Percentiles rank a stretch among this genome's conserved stretches.
Evolutionary conservation across 1,140 invertebrate genomes (phyloP).

Genomic region (Antheraea mylitta): DNA sequence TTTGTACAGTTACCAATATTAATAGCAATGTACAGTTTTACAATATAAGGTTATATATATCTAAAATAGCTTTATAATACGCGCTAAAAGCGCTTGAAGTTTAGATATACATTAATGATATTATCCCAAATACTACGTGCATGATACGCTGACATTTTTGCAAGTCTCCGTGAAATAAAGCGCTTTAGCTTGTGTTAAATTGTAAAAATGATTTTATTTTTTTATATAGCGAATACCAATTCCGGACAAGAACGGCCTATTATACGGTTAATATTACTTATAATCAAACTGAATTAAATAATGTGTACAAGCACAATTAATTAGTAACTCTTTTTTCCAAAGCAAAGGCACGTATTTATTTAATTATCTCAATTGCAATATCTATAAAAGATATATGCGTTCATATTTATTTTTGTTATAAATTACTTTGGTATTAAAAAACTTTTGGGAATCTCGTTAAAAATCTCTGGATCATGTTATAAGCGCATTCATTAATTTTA

Average conservation of each 20-base stretch:
- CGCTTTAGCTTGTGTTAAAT: background rate
- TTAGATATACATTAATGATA: background rate
- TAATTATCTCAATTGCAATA: background rate
- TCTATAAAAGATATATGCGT: background rate
- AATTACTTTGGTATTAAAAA: background rate
- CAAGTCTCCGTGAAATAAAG: background rate
- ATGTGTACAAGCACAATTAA: too few relatives aligned
- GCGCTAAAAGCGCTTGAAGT: slow-evolving; percentile 19
- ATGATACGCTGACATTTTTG: background rate
- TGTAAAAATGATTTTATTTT: too few relatives aligned
- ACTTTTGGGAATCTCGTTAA: background rate
- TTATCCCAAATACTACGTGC: background rate
- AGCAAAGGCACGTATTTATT: too few relatives aligned
- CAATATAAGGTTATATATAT: slow-evolving; percentile 18
- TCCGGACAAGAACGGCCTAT: too few relatives aligned
- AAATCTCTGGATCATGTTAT: background rate
- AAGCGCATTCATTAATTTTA: too few relatives aligned
- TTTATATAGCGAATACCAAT: too few relatives aligned
- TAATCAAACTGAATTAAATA: too few relatives aligned
- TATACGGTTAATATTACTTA: too few relatives aligned
- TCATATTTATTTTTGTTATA: background rate
- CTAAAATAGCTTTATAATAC: background rate
- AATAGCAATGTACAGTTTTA: slow-evolving; percentile 24
- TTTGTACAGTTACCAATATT: slow-evolving; percentile 18
- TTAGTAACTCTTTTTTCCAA: too few relatives aligned